Base-by-base conservation (phyloP, 1,140 invertebrate genomes). In the Drosophila ficusphila region DNA sequence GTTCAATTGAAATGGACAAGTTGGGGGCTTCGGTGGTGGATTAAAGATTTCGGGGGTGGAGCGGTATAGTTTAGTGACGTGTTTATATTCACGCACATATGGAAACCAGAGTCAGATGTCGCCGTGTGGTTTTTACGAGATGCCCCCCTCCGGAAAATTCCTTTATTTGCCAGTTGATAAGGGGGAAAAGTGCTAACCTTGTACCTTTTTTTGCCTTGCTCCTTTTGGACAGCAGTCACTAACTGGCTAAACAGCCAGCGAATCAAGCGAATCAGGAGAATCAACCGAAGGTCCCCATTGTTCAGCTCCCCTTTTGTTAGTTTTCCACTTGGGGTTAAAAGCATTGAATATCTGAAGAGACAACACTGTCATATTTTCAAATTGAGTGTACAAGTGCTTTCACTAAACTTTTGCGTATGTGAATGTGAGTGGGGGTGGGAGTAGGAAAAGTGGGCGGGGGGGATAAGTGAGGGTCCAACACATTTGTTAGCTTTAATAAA, bases 331-430 rank as follows among this genome's bases (percentile, higher is more conserved):
- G 57, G 65, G 56, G 77, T 44, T 88, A 82, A 88, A 86, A 88
- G 82, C 82, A 86, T 82, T 86, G 82, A 86, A 86, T 86, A 88
- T 86, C 49, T 81, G 67, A 78, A 54, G 56, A 81, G 82, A 85
- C 73, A 77, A 67, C 82, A 86, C 81, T 86, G 82, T 82, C 74
- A 86, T 86, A 86, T 86, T 86, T 86, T 88, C 82, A 86, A 86
- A 86, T 86, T 77, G 82, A 71, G 73, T 86, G 64, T 65, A 73
- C 61, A 74, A 86, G 71, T 79, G 70, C 61, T 75, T 51, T 75
- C 51, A 41, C 57, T 34, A 33, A 33, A 74, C 56, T 61, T 33
- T 41, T 21, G 14, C 9, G n/a, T 29, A 19, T 58, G 34, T 42
- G 48, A 41, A 29, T 53, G 47, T n/a, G n/a, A n/a, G n/a, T n/a